Evolutionary conservation across 2,113 vertebrate genomes (phyloP), one percentile per base, ranked within the genome.

Genomic region (Rhizomys pruinosus): DNA sequence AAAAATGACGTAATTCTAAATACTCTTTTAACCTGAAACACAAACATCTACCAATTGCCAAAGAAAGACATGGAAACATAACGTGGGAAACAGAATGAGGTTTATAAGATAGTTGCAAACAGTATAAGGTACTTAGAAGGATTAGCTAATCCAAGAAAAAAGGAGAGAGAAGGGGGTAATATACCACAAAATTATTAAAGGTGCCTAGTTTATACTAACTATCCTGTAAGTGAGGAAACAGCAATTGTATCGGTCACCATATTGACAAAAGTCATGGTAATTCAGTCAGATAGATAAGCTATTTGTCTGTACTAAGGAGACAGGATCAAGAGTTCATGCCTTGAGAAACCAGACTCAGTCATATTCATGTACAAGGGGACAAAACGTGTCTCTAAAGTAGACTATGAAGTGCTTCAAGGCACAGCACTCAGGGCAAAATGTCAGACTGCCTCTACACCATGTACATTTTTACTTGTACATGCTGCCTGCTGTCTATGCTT

Each of bases 1-100:
- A 71, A 94, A 71, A 91, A 64, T 63, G 39, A 63, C 5, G 77
- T 81, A 16, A 69, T 87, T 78, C 69, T 92, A 80, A 92, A 89
- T 34, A n/a, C n/a, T n/a, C 89, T 94, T 61, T 68, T 90, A 47
- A 81, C 84, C 91, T 61, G 57, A 95, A 92, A 89, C 15, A 55
- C 42, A 82, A 86, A 52, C 84, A 64, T 63, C 64, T 87, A 92
- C 11, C 89, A 73, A 52, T 44, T 89, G 25, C 66, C 55, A 68
- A 92, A 88, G 27, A 78, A 96, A 87, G 55, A 87, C 27, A 84
- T 12, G 72, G 39, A 93, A 8, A 64, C 4, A 52, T 23, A 85
- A 91, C n/a, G 17, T 32, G 85, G 25, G 32, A 27, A 90, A 85
- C 80, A 66, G 66, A 89, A 93, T 80, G 55, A 86, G 47, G 29